Base-by-base conservation (phyloP, 2,888 invertebrate species). In the Agonopterix arenella region DNA sequence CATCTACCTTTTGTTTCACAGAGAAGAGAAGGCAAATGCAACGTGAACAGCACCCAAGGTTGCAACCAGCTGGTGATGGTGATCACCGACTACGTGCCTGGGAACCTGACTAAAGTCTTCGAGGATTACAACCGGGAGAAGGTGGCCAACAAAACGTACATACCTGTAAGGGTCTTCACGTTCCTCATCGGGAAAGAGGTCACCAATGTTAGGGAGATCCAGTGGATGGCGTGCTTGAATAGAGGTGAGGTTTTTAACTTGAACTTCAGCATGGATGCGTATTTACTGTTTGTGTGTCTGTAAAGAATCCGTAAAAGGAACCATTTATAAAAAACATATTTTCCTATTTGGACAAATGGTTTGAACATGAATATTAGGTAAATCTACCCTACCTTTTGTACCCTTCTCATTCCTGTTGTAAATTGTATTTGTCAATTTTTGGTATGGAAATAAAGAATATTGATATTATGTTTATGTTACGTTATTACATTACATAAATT, bases 11-110 rank as follows among this genome's bases (percentile, higher is more conserved):
- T 1, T 28, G 28, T 28, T 28, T 5, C 28, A 45, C 62, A 85
- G 85, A 72, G 71, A 62, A 65, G 86, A 48, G 56, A 51, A 11
- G 54, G 70, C 5, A 43, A 8, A n/a, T 89, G 89, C 58, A 73
- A 79, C 51, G 79, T 85, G 16, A 78, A 73, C 45, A 80, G 76
- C 52, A 71, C 66, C 4, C 89, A 91, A 50, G 91, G 93, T 37
- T 99, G 99, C 74, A 99, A 98, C 84, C 97, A 98, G 80, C 93
- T 97, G 36, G 97, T 99, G 55, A 98, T 99, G 98, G 85, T 99
- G 51, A 93, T 99, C 56, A 98, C 99, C 0, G 99, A 99, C 80
- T 98, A 98, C 45, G 95, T 98, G 2, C 94, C 97, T 0, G 94
- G 95, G 46, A 97, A 96, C 74, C 91, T 96, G 58, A 95, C 96